phyloP scores from a whole-genome alignment of 2,113 vertebrate genomes.

The Lichenostomus cassidix region DNA sequence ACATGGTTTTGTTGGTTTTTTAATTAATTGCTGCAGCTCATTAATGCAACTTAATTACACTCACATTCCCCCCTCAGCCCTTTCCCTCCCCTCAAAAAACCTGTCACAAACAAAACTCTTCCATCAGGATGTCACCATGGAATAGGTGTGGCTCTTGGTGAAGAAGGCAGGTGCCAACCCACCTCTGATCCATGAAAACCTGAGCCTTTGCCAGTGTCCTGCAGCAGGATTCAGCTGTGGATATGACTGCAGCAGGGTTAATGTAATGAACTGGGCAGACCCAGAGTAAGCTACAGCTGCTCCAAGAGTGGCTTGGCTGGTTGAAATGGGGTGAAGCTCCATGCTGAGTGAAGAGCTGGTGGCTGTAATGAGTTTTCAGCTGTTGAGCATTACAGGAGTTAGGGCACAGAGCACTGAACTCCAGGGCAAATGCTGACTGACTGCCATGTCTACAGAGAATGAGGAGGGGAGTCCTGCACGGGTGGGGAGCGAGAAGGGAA shows the following conservation, averaged over 20 bases:
- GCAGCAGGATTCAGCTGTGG: not conserved
- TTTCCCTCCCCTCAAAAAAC: not conserved
- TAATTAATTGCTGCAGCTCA: slow-evolving; percentile 37
- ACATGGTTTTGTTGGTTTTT: not conserved
- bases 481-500: not conserved
- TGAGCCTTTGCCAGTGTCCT: not conserved
- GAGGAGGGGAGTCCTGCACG: not conserved
- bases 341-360: not conserved
- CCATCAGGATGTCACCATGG: not conserved
- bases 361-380: not conserved
- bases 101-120: not conserved
- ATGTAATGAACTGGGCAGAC: not conserved
- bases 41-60: slow-evolving; percentile 44
- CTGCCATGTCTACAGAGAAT: not conserved
- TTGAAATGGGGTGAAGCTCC: not conserved
- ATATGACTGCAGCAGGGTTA: not conserved
- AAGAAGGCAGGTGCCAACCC: not conserved
- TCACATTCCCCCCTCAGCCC: not conserved
- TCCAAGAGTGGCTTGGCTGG: not conserved
- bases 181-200: not conserved
- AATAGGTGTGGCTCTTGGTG: not conserved
- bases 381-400: not conserved
- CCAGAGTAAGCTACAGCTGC: not conserved
- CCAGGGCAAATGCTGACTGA: not conserved
- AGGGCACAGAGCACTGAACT: not conserved